Percentiles rank a stretch among this genome's conserved stretches.
Evolutionary conservation across 2,888 invertebrate species (phyloP).

Genomic region (Alloscopus bannaensis): DNA sequence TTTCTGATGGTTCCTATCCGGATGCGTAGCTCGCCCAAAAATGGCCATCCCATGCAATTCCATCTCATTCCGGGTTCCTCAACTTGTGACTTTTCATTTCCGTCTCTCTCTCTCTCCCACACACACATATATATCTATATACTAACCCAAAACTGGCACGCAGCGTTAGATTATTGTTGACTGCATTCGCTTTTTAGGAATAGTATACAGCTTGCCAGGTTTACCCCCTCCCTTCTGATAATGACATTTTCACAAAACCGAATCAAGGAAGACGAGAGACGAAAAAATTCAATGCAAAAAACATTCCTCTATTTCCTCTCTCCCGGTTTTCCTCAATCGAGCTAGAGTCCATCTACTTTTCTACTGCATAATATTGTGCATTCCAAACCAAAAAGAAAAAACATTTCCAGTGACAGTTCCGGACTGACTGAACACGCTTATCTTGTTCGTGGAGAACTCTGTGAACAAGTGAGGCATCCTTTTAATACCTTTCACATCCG

Average conservation of each 20-base stretch:
- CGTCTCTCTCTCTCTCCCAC: slow-evolving; percentile 20
- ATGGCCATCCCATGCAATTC: slow-evolving; percentile 61
- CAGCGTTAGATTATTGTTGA: too few species aligned
- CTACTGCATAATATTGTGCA: slow-evolving; percentile 25
- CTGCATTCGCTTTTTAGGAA: too few species aligned
- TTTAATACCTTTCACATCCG: slow-evolving; percentile 56
- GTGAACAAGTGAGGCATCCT: not conserved
- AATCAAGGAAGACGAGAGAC: not conserved
- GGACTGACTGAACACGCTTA: slow-evolving; percentile 45
- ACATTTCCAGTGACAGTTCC: slow-evolving; percentile 44
- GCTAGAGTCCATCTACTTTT: slow-evolving; percentile 3
- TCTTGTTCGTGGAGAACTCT: slow-evolving; percentile 18
- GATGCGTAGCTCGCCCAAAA: slow-evolving; percentile 56
- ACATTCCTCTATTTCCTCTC: slow-evolving; percentile 40
- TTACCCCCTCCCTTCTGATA: slow-evolving; percentile 18
- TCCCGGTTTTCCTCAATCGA: slow-evolving; percentile 4
- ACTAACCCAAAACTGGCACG: too few species aligned
- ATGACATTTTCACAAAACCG: slow-evolving; percentile 31
- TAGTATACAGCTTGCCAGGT: too few species aligned
- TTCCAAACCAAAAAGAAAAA: slow-evolving; percentile 22
- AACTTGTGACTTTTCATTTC: slow-evolving; percentile 67
- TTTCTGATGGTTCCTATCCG: too few species aligned
- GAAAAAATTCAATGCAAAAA: slow-evolving; percentile 54
- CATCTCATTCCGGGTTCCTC: slow-evolving; percentile 66
- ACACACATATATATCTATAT: too few species aligned